Conservation (phyloP, 2,797 vertebrate species). For the Hipposideros larvatus region DNA sequence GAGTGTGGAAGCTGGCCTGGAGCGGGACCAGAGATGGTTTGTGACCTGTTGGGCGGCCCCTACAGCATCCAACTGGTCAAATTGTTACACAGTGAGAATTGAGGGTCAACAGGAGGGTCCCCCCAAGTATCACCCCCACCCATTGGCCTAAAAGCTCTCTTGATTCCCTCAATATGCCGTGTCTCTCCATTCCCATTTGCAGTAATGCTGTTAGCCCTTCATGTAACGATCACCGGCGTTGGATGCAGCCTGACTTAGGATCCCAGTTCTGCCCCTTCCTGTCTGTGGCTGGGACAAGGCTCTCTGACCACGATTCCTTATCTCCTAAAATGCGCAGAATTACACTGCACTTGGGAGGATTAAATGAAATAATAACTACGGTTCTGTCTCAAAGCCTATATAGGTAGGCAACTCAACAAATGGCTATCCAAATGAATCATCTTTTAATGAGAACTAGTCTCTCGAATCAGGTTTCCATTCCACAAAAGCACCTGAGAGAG, state of each 20-base stretch:
- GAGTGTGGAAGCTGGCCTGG: no score
- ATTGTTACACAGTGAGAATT: not conserved
- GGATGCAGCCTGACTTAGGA: not conserved
- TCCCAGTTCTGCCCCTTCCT: not conserved
- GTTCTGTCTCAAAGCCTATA: not conserved
- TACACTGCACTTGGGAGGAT: not conserved
- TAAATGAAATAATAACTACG: not conserved
- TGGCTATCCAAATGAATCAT: not conserved
- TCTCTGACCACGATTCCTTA: not conserved
- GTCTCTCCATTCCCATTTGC: not conserved
- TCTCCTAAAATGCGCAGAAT: not conserved
- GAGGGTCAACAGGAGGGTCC: not conserved
- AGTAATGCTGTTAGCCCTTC: not conserved
- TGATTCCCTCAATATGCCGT: not conserved
- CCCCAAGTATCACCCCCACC: not conserved
- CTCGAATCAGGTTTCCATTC: constrained; percentile 50
- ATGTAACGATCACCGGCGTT: accelerated
- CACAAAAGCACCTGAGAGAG: not conserved
- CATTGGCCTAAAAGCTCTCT: not conserved
- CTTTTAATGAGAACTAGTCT: not conserved
- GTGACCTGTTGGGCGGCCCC: not conserved
- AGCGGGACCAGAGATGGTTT: not conserved
- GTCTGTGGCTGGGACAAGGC: not conserved
- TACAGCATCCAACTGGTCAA: not conserved
- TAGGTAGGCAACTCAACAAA: not conserved